Percentiles rank a stretch among this genome's conserved stretches.
phyloP scores from a whole-genome alignment of 2,113 vertebrate species.

The Megaceryle maxima region DNA sequence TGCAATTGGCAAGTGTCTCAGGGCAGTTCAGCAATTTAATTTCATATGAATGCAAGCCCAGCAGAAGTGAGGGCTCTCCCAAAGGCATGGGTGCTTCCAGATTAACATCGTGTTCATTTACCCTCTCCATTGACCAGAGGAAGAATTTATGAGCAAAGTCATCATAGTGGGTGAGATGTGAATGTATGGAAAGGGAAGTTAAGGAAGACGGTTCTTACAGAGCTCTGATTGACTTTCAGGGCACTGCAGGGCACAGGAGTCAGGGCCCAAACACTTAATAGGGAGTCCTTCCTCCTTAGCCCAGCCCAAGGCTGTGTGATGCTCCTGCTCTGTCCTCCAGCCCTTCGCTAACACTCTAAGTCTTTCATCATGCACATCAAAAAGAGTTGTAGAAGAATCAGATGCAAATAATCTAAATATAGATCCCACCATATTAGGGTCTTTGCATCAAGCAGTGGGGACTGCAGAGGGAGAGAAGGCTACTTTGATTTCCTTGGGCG shows the following conservation, averaged over 20 bases:
- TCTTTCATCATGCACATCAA: slow-evolving; percentile 24
- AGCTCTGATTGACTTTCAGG: neutral
- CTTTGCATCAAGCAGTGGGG: neutral
- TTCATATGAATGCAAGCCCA: neutral
- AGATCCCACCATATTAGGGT: neutral
- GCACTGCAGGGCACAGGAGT: neutral
- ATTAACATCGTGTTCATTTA: neutral
- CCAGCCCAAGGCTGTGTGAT: neutral
- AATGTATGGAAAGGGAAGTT: neutral
- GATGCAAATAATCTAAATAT: slow-evolving; percentile 5
- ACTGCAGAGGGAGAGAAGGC: neutral
- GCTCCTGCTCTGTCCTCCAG: neutral
- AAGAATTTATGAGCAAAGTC: neutral
- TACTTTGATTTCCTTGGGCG: neutral
- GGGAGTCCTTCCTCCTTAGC: neutral
- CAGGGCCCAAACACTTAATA: neutral
- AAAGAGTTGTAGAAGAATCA: slow-evolving; percentile 20
- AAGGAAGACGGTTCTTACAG: neutral
- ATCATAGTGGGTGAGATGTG: neutral
- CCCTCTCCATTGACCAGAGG: neutral
- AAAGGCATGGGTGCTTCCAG: neutral
- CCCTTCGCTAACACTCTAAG: accelerated
- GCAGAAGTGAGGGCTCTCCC: neutral
- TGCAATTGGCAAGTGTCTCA: neutral
- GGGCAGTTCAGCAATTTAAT: neutral